Conservation (phyloP, 2,888 invertebrate species). For the Limnephilus lunatus region DNA sequence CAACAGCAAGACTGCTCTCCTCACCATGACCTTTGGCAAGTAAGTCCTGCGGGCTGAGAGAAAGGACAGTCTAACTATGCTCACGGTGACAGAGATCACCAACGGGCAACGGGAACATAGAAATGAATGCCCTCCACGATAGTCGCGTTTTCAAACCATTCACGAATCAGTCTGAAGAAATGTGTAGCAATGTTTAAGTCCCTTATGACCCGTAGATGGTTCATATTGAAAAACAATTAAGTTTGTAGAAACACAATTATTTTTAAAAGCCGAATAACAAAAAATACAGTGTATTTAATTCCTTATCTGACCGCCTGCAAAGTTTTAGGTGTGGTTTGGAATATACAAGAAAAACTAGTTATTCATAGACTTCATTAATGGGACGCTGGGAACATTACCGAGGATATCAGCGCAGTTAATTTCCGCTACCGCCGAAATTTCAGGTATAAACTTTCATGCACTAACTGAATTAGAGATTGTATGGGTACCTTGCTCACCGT, state of each 20-base stretch:
- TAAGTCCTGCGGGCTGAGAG: too few species aligned
- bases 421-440: background rate
- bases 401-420: background rate
- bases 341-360: background rate
- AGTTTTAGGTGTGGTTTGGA: background rate
- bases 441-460: background rate
- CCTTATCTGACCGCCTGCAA: background rate
- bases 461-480: background rate
- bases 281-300: background rate
- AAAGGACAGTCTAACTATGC: too few species aligned
- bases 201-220: too few species aligned
- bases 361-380: background rate
- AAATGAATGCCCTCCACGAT: too few species aligned
- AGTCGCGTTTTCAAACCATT: too few species aligned
- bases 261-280: background rate
- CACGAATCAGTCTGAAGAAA: too few species aligned
- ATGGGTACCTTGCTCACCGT: background rate
- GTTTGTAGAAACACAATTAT: background rate
- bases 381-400: background rate
- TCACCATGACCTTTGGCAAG: too few species aligned
- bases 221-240: too few species aligned
- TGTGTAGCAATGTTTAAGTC: too few species aligned
- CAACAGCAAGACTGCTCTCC: too few species aligned
- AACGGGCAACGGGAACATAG: too few species aligned
- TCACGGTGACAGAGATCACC: too few species aligned